Evolutionary conservation across 2,888 invertebrate genomes (phyloP).

Genomic region (Orgyia antiqua): DNA sequence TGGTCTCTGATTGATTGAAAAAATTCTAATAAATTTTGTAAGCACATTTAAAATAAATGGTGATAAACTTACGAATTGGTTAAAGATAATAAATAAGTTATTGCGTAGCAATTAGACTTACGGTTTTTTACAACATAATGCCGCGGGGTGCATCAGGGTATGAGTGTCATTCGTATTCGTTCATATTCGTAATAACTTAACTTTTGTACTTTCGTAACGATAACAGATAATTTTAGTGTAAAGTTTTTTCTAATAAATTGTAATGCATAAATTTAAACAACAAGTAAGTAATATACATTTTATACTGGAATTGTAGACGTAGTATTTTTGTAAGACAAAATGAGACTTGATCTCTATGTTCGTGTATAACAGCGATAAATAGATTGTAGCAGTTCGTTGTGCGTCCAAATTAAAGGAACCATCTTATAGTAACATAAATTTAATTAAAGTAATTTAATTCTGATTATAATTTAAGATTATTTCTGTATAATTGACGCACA

Average conservation of each 20-base stretch:
- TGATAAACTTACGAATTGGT: slow-evolving; percentile 74
- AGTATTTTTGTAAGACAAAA: slow-evolving; percentile 71
- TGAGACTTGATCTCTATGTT: slow-evolving; percentile 59
- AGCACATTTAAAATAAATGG: slow-evolving; percentile 38
- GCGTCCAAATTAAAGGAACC: slow-evolving; percentile 45
- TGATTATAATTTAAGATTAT: slow-evolving; percentile 34
- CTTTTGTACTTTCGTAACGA: slow-evolving; percentile 74
- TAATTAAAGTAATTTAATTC: no score
- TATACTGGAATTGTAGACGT: slow-evolving; percentile 71
- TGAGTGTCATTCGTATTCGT: slow-evolving; percentile 63
- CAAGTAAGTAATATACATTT: slow-evolving; percentile 61
- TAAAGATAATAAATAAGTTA: slow-evolving; percentile 68
- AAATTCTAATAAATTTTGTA: slow-evolving; percentile 29
- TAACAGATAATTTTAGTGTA: slow-evolving; percentile 68
- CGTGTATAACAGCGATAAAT: slow-evolving; percentile 78
- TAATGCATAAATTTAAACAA: slow-evolving; percentile 62
- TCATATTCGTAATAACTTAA: slow-evolving; percentile 52
- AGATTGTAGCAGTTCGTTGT: slow-evolving; percentile 52
- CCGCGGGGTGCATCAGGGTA: slow-evolving; percentile 78
- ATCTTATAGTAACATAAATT: slow-evolving; percentile 29
- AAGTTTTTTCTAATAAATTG: slow-evolving; percentile 64
- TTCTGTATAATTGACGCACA: slow-evolving; percentile 44
- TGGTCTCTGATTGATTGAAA: slow-evolving; percentile 19
- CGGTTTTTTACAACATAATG: slow-evolving; percentile 59
- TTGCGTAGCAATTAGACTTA: slow-evolving; percentile 71